A percentile compares a stretch with the other conserved stretches of the same genome.
Conservation (phyloP, 2,888 invertebrate genomes). For the Eugnorisma glareosa region DNA sequence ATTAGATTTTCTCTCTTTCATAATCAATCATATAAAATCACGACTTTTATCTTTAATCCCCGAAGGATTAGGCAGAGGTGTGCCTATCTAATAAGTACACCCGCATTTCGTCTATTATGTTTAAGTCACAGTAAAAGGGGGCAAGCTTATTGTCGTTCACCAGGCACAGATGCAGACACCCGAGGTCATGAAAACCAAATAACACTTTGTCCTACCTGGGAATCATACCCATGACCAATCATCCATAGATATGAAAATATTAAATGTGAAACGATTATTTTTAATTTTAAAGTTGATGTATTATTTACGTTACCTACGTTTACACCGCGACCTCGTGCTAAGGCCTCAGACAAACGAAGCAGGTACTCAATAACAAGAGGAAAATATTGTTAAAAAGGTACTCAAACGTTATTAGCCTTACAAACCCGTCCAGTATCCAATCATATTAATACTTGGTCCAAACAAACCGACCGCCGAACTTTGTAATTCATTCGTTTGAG, state of each 20-base stretch:
- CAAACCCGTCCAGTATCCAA: conserved; percentile 22
- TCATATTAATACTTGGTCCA: conserved; percentile 33
- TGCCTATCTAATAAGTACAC: neutral
- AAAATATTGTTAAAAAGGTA: neutral
- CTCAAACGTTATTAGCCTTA: neutral
- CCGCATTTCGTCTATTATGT: neutral
- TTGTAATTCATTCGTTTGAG: conserved; percentile 52
- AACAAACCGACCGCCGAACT: conserved; percentile 44
- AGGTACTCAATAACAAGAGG: neutral
- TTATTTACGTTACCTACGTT: too few relatives aligned
- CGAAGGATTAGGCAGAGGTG: neutral
- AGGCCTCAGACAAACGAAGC: neutral
- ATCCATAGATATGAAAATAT: too few relatives aligned
- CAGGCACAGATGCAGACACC: neutral
- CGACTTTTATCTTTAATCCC: neutral
- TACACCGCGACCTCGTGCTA: too few relatives aligned
- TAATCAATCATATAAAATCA: neutral
- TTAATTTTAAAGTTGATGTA: too few relatives aligned
- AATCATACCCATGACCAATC: too few relatives aligned
- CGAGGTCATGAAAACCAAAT: too few relatives aligned
- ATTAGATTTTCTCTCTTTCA: neutral
- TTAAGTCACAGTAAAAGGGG: neutral
- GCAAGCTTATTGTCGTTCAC: neutral
- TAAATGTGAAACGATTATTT: too few relatives aligned
- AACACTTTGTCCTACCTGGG: too few relatives aligned